Evolutionary conservation across 2,113 vertebrate species (phyloP).

Genomic region (Pontoporia blainvillei): DNA sequence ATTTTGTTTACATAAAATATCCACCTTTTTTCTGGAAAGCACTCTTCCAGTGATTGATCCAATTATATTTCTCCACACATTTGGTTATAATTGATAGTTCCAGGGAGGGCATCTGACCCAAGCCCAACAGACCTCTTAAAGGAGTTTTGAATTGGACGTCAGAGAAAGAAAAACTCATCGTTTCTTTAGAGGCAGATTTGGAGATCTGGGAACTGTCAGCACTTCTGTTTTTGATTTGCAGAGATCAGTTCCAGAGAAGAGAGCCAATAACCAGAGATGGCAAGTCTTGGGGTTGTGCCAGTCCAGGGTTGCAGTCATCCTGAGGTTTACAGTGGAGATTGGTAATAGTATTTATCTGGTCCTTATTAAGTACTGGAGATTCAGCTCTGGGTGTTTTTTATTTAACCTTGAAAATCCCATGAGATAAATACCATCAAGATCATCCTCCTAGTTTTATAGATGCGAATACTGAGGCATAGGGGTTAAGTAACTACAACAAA

Average conservation of each 20-base stretch:
- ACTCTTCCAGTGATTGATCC: neutral
- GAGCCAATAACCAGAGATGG: neutral
- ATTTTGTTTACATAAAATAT: conserved; percentile 1
- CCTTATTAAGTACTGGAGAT: neutral
- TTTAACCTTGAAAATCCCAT: neutral
- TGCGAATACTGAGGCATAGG: neutral
- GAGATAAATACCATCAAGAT: neutral
- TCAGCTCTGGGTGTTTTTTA: neutral
- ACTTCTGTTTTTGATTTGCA: neutral
- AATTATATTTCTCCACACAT: neutral
- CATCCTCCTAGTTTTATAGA: neutral
- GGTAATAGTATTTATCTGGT: neutral
- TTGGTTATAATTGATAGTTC: neutral
- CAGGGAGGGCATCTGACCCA: neutral
- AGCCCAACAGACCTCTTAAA: neutral
- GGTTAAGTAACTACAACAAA: neutral
- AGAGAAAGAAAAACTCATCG: neutral
- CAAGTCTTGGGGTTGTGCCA: neutral
- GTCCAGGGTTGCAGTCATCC: neutral
- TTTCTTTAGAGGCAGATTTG: neutral
- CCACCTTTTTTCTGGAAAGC: neutral
- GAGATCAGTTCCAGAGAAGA: neutral
- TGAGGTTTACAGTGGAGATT: neutral
- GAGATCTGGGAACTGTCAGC: neutral
- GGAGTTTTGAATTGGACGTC: neutral